Evolutionary conservation across 1,140 invertebrate genomes (phyloP).

Genomic region (Sipha flava): DNA sequence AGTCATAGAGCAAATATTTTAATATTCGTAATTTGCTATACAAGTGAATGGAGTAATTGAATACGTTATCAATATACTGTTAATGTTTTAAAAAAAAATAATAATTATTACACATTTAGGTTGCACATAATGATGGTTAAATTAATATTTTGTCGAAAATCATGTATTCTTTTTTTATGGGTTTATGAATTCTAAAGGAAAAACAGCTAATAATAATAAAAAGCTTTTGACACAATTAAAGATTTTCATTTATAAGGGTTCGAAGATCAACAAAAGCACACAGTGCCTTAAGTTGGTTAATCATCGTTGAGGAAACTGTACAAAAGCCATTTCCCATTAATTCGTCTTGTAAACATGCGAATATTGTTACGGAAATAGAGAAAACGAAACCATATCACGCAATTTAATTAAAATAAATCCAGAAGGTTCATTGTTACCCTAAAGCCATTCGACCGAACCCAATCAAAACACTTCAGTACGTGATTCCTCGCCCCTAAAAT

Average conservation of each 20-base stretch:
- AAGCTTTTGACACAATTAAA: constrained; percentile 32
- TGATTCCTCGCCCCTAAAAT: constrained; percentile 9
- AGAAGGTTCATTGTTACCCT: constrained; percentile 30
- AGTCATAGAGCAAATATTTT: too few species aligned
- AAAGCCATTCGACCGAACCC: constrained; percentile 31
- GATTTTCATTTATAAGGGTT: constrained; percentile 30
- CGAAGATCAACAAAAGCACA: constrained; percentile 32
- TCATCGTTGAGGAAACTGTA: constrained; percentile 25
- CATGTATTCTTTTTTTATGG: constrained; percentile 3
- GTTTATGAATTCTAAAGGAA: constrained; percentile 22
- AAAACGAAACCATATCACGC: constrained; percentile 32
- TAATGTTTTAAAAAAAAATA: background rate
- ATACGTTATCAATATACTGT: background rate
- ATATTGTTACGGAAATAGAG: constrained; percentile 32
- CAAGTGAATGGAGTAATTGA: background rate
- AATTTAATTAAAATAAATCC: constrained; percentile 33
- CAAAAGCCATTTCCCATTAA: constrained; percentile 28
- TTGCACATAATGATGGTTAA: background rate
- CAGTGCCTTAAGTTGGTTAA: constrained; percentile 32
- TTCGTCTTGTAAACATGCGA: constrained; percentile 31
- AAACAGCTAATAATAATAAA: constrained; percentile 31
- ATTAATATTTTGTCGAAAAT: constrained; percentile 10
- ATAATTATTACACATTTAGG: background rate
- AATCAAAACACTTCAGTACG: constrained; percentile 25
- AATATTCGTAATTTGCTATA: background rate